Percentiles rank a stretch among this genome's conserved stretches.
phyloP scores from a whole-genome alignment of 2,797 vertebrate genomes.

The Malurus leucopterus region DNA sequence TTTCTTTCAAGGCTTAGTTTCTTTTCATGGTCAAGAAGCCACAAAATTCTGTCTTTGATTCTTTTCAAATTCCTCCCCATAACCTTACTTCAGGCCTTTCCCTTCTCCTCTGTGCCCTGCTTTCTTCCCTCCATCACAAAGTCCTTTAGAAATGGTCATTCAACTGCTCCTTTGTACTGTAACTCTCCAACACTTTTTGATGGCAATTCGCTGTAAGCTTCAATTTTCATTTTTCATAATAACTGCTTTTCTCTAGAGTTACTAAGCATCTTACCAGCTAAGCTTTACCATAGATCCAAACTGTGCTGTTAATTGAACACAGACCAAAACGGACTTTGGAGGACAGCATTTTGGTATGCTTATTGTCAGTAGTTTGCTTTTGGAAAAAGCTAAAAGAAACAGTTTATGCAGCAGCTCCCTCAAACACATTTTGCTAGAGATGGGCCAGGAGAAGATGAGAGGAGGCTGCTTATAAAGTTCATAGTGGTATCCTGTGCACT shows the following conservation, averaged over 20 bases:
- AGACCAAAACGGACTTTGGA: background rate
- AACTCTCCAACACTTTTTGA: background rate
- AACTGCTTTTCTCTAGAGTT: background rate
- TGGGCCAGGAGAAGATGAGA: background rate
- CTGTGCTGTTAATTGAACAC: background rate
- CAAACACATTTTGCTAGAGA: background rate
- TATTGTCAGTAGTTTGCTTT: background rate
- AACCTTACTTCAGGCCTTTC: background rate
- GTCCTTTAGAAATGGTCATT: conserved; percentile 1
- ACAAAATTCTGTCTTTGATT: conserved; percentile 13
- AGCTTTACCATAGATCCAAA: background rate
- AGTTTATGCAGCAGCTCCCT: background rate
- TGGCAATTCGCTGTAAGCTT: background rate
- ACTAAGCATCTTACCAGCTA: background rate
- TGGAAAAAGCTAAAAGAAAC: background rate
- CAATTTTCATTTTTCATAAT: background rate
- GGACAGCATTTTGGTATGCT: background rate
- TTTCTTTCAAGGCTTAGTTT: conserved; percentile 10
- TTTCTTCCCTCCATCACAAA: background rate
- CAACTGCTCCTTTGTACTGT: background rate
- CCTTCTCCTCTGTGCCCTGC: background rate
- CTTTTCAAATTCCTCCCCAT: background rate
- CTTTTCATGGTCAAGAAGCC: background rate
- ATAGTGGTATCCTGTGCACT: background rate
- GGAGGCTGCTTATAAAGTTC: background rate